Evolutionary conservation across 2,888 invertebrate genomes (phyloP).

Genomic region (Ennomos fuscantarius): DNA sequence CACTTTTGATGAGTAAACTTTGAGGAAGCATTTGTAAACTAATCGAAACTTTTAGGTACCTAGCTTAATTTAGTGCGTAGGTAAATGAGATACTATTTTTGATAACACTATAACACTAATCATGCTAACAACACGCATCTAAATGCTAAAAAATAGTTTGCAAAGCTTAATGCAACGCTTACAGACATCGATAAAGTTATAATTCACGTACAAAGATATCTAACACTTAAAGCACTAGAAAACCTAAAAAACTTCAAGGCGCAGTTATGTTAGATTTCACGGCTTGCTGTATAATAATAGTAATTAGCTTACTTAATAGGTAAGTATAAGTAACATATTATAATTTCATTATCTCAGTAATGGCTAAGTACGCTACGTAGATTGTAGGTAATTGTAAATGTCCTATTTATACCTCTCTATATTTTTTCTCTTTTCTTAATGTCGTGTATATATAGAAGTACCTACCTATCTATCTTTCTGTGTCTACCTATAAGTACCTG

Average conservation of each 20-base stretch:
- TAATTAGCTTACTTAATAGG: constrained; percentile 20
- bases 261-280: constrained; percentile 14
- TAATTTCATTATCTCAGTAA: too few species aligned
- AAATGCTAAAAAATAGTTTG: constrained; percentile 56
- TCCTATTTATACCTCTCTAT: constrained; percentile 2
- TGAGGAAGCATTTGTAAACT: constrained; percentile 30
- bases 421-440: constrained; percentile 9
- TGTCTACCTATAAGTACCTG: not conserved
- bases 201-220: not conserved
- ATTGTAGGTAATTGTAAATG: constrained; percentile 14
- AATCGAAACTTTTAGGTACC: constrained; percentile 25
- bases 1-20: constrained; percentile 13
- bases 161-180: constrained; percentile 57
- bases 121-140: constrained; percentile 56
- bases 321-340: constrained; percentile 15
- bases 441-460: constrained; percentile 1
- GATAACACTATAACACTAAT: constrained; percentile 35
- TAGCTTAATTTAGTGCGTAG: constrained; percentile 28
- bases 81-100: constrained; percentile 18
- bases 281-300: constrained; percentile 28
- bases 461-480: constrained; percentile 1
- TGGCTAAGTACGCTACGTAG: constrained; percentile 12
- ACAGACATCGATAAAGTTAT: constrained; percentile 10
- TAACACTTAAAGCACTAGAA: constrained; percentile 13
- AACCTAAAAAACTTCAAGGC: constrained; percentile 4